phyloP scores from a whole-genome alignment of 2,797 vertebrate species.

The Danionella dracula region DNA sequence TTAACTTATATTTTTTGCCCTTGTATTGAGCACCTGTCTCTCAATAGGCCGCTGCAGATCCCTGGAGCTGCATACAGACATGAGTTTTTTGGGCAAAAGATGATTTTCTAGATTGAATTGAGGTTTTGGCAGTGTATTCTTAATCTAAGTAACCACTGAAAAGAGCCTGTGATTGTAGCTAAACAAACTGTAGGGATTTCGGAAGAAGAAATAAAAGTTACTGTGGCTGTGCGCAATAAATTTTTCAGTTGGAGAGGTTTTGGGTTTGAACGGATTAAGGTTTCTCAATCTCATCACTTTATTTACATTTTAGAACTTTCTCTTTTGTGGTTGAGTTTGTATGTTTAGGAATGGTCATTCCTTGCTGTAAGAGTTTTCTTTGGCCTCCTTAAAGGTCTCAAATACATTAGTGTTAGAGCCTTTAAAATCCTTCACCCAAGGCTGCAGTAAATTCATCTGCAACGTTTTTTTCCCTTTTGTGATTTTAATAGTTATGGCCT shows the following conservation, averaged over 20 bases:
- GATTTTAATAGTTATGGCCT: background rate
- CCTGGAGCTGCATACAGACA: too few relatives aligned
- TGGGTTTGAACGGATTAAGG: conserved; percentile 50
- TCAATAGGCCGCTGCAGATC: too few relatives aligned
- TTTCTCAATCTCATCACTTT: conserved; percentile 58
- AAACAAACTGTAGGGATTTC: conserved; percentile 59
- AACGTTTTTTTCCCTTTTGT: conserved; percentile 13
- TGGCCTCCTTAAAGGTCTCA: conserved; percentile 4
- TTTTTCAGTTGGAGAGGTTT: conserved; percentile 48
- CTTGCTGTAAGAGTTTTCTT: conserved; percentile 33
- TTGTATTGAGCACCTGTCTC: too few relatives aligned
- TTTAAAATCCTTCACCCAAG: background rate
- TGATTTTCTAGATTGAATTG: too few relatives aligned
- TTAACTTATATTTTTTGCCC: too few relatives aligned
- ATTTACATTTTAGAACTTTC: conserved; percentile 50
- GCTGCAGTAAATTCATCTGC: conserved; percentile 14
- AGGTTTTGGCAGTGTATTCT: background rate
- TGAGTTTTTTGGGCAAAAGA: too few relatives aligned
- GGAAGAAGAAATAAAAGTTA: conserved; percentile 49
- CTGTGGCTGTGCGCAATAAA: conserved; percentile 61
- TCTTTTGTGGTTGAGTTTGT: conserved; percentile 27
- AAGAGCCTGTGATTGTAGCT: conserved; percentile 19
- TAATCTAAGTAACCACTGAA: too few relatives aligned
- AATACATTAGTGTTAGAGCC: conserved; percentile 6
- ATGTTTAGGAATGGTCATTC: conserved; percentile 27